Evolutionary conservation across 2,888 invertebrate species (phyloP), one percentile per base, ranked within the genome.

Genomic region (Phytoseiulus persimilis): DNA sequence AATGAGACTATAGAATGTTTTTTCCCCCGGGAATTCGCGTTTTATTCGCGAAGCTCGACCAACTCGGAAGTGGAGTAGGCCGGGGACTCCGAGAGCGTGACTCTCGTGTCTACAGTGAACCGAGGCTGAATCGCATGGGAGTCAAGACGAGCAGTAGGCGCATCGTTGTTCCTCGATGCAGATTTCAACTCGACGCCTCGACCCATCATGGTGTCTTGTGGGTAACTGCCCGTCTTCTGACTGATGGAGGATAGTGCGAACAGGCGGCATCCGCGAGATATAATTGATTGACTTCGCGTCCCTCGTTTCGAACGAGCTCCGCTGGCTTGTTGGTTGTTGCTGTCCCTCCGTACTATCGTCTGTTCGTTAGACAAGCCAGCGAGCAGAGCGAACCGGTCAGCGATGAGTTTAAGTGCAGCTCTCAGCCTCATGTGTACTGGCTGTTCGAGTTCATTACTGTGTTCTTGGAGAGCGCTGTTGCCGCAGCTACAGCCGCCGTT

Each of bases 371-470:
- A 65, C 65, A 23, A 23, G 1, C 65, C 23, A 28, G 18, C 65
- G 65, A 65, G 65, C 9, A 28, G 65, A 65, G 65, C 65, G 28
- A 65, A 65, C 65, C 28, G 65, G 65, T 65, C 65, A 65, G 65
- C 65, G 65, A 65, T 65, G 65, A 65, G 65, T 65, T 65, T 65
- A 65, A 65, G 65, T 65, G 65, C 65, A 65, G 65, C 65, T 65
- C 65, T 65, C 65, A 65, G 23, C 65, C 65, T 65, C 65, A 28
- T 65, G 65, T 65, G 65, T 65, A 65, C 65, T 65, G 18, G 65
- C 65, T 65, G 65, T 65, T 65, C 65, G 65, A 65, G 65, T 65
- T 65, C 65, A 65, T 65, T 65, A 65, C 65, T 65, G 65, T 65
- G 65, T 65, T 65, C 65, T 65, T 65, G 65, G 65, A 65, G 65